These are phyloP conservation scores for Agrypnus murinus DNA, from an alignment of 2,888 invertebrate species.

Conservation along the genomic window DNA sequence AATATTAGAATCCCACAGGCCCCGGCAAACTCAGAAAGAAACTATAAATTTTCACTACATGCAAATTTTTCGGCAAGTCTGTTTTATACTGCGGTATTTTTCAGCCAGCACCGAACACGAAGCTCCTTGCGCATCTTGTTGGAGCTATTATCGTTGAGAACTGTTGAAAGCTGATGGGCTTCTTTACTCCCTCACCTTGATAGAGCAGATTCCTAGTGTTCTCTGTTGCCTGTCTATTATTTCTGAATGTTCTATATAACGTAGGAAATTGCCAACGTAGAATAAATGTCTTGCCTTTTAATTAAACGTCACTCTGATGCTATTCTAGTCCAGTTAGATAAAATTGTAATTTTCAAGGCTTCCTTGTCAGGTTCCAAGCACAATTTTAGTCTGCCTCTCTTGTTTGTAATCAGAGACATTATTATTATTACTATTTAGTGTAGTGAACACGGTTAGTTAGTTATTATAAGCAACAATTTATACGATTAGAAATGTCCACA, in stretches of 20 bases:
- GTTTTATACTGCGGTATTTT: conserved; percentile 33
- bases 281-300: conserved; percentile 17
- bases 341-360: conserved; percentile 1
- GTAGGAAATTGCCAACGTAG: conserved; percentile 11
- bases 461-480: conserved; percentile 2
- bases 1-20: conserved; percentile 31
- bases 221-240: neutral
- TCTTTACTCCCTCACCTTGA: conserved; percentile 18
- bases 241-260: conserved; percentile 9
- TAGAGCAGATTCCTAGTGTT: neutral
- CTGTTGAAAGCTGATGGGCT: conserved; percentile 28
- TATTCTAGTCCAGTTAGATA: neutral
- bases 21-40: conserved; percentile 30
- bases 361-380: neutral
- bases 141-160: conserved; percentile 26
- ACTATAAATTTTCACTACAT: conserved; percentile 48
- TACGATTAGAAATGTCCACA: conserved; percentile 11
- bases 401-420: conserved; percentile 1
- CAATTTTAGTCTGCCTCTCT: neutral
- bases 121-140: conserved; percentile 17
- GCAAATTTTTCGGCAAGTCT: conserved; percentile 40
- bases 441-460: neutral
- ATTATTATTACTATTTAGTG: neutral
- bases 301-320: conserved; percentile 17
- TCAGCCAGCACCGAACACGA: neutral